Base-by-base conservation (phyloP, 2,797 vertebrate genomes). In the Takifugu rubripes region DNA sequence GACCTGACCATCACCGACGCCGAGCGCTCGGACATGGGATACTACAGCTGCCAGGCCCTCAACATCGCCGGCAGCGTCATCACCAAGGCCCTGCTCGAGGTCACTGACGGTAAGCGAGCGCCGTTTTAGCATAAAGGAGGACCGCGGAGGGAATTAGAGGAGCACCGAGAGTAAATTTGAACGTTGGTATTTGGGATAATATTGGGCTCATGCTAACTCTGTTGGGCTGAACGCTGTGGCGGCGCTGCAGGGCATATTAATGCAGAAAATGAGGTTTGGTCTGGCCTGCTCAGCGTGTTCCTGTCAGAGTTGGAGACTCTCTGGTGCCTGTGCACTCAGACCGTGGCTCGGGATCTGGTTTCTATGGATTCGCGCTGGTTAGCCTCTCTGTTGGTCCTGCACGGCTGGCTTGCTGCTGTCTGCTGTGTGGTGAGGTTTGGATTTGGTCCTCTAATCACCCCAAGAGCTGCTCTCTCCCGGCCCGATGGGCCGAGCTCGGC, bases 61-160 rank as follows among this genome's bases (percentile, higher is more conserved):
- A 99, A 98, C 86, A 96, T 99, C 57, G 97, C 97, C 0, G 97
- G 97, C 78, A 98, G 96, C 60, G 98, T 99, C 82, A 98, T 97
- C 88, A 98, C 96, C 83, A 99, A 99, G 84, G 97, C 96, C 49
- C 92, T 96, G 78, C 89, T 99, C 74, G 97, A 99, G 90, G 96
- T 99, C 77, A 98, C 96, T 4, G 96, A 99, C 74, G 95, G 97
- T 99, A 93, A 92, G 88, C 64, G 63, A 17, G 27, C 27, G 26
- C 57, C 3, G 17, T 63, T 50, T 27, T 46, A 55, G 42, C 24
- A 54, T 49, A 26, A 5, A 5, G 44, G 16, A 5, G 10, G 17
- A 24, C 21, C 21, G 3, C 46, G 5, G 16, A 48, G 25, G 70
- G 62, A 64, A 56, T 61, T 55, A 60, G 26, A 58, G 46, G 50